Conservation (phyloP, 2,113 vertebrate species). For the Raja brachyura region DNA sequence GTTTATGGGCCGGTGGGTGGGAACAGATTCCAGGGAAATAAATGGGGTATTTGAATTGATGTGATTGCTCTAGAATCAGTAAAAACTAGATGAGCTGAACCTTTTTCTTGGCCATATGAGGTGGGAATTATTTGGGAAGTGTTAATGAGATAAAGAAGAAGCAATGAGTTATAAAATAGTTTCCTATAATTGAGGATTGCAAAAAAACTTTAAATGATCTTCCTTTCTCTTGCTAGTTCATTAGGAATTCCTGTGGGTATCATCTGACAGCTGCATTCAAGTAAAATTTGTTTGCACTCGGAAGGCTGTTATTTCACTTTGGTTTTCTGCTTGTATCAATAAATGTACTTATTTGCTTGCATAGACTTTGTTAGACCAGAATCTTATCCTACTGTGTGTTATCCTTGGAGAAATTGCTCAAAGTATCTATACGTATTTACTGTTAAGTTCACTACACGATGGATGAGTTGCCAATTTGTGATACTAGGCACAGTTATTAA, state of each 20-base stretch:
- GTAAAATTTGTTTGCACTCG: background rate
- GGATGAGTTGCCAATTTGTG: background rate
- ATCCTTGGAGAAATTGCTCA: background rate
- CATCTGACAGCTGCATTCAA: background rate
- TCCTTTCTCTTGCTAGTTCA: background rate
- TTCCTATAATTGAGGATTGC: background rate
- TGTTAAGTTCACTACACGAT: background rate
- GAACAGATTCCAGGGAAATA: too few species aligned
- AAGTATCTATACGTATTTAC: background rate
- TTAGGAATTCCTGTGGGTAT: background rate
- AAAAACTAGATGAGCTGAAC: too few species aligned
- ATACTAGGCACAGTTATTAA: background rate
- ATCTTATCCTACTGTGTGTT: background rate
- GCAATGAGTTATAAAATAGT: background rate
- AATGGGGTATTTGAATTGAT: too few species aligned
- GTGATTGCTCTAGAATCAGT: too few species aligned
- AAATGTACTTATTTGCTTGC: background rate
- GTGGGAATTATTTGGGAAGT: background rate
- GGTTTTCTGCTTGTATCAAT: background rate
- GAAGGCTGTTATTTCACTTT: background rate
- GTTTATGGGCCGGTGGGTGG: too few species aligned
- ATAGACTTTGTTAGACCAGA: background rate
- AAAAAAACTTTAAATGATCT: background rate
- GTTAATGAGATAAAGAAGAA: background rate
- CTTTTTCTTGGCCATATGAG: too few species aligned